These are phyloP conservation scores for Dasyurus viverrinus DNA, from an alignment of 2,113 vertebrate species.

Conservation along the genomic window DNA sequence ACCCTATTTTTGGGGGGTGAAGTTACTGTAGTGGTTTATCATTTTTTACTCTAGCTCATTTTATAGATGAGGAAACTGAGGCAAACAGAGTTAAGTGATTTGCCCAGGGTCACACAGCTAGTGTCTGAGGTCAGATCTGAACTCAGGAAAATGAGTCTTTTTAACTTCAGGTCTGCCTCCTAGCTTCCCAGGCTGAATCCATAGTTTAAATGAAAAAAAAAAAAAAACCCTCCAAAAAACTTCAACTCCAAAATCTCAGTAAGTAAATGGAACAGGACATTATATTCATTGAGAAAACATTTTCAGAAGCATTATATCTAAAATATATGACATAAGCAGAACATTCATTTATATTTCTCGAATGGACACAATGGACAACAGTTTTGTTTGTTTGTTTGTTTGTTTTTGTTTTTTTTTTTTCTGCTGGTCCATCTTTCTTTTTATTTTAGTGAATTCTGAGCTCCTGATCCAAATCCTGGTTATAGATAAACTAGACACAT, in stretches of 20 bases:
- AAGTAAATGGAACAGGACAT: neutral
- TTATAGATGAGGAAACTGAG: neutral
- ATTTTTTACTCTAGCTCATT: neutral
- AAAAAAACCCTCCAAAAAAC: neutral
- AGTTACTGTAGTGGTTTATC: neutral
- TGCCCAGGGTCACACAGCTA: neutral
- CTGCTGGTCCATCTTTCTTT: neutral
- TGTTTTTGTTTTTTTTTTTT: neutral
- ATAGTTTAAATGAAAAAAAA: neutral
- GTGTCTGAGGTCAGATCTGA: neutral
- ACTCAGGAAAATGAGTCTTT: neutral
- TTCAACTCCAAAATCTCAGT: neutral
- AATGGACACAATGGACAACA: neutral
- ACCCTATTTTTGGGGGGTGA: neutral
- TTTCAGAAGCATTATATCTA: constrained; percentile 38
- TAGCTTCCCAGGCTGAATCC: neutral
- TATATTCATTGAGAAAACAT: neutral
- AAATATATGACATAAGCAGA: neutral
- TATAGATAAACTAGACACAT: constrained; percentile 32
- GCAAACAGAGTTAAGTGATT: neutral
- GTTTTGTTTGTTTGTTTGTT: neutral
- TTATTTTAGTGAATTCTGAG: constrained; percentile 9
- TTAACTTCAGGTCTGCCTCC: neutral
- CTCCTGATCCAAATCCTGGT: constrained; percentile 24
- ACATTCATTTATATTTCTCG: neutral